These are phyloP conservation scores for Chrosomus eos DNA, from an alignment of 2,797 vertebrate species.

Conservation along the genomic window DNA sequence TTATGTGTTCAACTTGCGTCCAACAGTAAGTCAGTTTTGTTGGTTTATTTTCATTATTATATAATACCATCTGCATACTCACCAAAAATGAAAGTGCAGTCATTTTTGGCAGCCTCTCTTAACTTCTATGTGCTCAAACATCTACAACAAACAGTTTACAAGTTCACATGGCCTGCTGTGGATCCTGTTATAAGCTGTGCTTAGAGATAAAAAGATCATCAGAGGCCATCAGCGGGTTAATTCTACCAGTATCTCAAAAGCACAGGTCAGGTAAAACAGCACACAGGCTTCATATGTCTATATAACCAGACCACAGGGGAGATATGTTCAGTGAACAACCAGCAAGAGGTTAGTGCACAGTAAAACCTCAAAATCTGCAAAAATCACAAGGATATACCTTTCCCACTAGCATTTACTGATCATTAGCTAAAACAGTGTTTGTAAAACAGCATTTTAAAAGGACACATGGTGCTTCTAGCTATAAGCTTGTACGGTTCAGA, in stretches of 20 bases:
- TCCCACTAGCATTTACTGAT: not conserved
- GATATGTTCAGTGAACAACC: not conserved
- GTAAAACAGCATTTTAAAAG: constrained; percentile 9
- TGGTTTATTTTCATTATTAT: no score
- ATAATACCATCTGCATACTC: no score
- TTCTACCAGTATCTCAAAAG: not conserved
- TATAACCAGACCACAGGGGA: not conserved
- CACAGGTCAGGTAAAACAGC: not conserved
- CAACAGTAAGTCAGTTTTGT: no score
- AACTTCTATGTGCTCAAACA: not conserved
- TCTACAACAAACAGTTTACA: not conserved
- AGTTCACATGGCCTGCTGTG: not conserved
- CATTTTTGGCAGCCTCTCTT: not conserved
- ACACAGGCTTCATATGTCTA: not conserved
- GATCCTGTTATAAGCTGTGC: not conserved
- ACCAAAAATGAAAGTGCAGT: no score
- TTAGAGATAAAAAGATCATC: constrained; percentile 22
- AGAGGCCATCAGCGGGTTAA: not conserved
- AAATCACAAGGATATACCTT: not conserved
- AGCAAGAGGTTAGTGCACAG: not conserved
- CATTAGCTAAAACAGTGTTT: not conserved
- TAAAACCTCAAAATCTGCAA: not conserved
- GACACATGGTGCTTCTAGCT: constrained; percentile 21
- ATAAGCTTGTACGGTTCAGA: constrained; percentile 11
- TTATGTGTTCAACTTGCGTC: no score